Percentiles rank a stretch among this genome's conserved stretches.
Conservation (phyloP, 1,140 invertebrate genomes). For the Drosophila hydei region DNA sequence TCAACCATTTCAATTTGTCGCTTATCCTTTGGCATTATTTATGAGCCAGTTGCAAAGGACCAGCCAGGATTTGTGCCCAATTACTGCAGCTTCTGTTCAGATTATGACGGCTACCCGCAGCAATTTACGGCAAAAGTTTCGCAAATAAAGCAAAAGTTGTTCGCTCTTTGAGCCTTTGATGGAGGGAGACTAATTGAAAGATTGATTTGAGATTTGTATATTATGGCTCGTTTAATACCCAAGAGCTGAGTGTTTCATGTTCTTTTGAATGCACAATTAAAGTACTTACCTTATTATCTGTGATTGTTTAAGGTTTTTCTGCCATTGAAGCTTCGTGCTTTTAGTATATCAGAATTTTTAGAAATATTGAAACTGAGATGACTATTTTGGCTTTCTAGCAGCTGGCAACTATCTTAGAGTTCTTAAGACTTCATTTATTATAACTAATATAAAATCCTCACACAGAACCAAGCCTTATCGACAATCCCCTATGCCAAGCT, state of each 20-base stretch:
- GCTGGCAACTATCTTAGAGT: no score
- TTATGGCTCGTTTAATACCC: no score
- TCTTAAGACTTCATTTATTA: no score
- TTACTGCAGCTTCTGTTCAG: conserved; percentile 52
- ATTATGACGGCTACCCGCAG: conserved; percentile 64
- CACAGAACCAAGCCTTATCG: background rate
- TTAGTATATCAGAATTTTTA: no score
- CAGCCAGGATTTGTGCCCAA: conserved; percentile 66
- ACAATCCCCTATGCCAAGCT: background rate
- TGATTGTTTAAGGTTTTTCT: no score
- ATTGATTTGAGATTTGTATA: conserved; percentile 17
- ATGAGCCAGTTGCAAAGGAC: conserved; percentile 20
- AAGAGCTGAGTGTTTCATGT: no score
- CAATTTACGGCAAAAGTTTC: conserved; percentile 58
- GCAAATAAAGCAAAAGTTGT: conserved; percentile 50
- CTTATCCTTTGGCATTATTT: conserved; percentile 71
- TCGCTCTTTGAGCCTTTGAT: background rate
- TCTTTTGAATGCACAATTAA: no score
- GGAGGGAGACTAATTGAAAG: conserved; percentile 45
- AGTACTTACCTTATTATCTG: no score
- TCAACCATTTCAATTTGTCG: conserved; percentile 63
- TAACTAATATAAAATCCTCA: conserved; percentile 42
- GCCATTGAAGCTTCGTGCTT: no score
- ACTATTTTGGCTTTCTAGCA: no score
- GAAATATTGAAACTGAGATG: no score